phyloP scores from a whole-genome alignment of 2,888 invertebrate genomes.

The Eurois occulta region DNA sequence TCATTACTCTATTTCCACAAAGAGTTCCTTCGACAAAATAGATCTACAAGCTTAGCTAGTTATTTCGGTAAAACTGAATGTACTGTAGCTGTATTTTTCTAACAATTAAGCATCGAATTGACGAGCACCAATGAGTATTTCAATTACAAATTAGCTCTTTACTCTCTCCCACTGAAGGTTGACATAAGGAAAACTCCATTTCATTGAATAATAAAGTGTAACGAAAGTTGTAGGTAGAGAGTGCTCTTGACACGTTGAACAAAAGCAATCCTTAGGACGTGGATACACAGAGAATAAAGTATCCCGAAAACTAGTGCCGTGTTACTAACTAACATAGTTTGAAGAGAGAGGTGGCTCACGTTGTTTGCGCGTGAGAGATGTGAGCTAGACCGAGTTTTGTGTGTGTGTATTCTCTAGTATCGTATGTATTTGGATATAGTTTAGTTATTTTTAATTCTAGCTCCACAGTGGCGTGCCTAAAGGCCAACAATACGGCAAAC shows the following conservation, averaged over 20 bases:
- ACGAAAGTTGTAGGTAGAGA: slow-evolving; percentile 44
- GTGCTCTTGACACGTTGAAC: slow-evolving; percentile 54
- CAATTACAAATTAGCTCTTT: slow-evolving; percentile 48
- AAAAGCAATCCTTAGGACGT: slow-evolving; percentile 51
- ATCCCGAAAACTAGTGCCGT: slow-evolving; percentile 28
- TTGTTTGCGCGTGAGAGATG: slow-evolving; percentile 19
- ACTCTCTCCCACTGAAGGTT: slow-evolving; percentile 43
- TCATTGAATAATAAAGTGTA: slow-evolving; percentile 52
- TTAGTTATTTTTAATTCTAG: not conserved
- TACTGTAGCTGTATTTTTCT: slow-evolving; percentile 24
- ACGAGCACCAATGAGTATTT: slow-evolving; percentile 29
- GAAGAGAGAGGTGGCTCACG: slow-evolving; percentile 31
- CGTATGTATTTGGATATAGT: too few species aligned
- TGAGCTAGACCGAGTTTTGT: slow-evolving; percentile 24
- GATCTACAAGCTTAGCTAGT: not conserved
- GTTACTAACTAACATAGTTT: slow-evolving; percentile 25
- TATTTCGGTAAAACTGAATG: not conserved
- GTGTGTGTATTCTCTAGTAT: too few species aligned
- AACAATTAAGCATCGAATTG: slow-evolving; percentile 35
- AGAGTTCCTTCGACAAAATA: not conserved
- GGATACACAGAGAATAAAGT: slow-evolving; percentile 45
- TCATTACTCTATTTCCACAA: slow-evolving; percentile 32
- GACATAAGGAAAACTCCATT: slow-evolving; percentile 58
- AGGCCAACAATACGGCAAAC: not conserved
- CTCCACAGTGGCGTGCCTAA: not conserved